These are phyloP conservation scores for Eurystomus gularis DNA, from an alignment of 2,113 vertebrate species.

Conservation along the genomic window DNA sequence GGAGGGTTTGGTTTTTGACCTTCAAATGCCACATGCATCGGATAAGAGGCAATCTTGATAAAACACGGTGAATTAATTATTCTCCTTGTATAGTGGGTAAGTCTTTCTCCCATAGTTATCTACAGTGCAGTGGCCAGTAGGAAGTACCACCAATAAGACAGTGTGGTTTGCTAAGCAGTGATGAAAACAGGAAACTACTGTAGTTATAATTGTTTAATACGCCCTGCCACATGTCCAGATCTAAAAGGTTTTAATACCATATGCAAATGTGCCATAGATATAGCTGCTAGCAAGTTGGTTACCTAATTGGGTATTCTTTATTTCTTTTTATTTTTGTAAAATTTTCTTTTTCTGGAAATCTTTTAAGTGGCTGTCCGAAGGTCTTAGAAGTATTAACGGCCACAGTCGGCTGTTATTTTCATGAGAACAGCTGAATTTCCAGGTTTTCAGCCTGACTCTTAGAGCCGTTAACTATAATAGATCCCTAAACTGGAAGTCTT, in stretches of 20 bases:
- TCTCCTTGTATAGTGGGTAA: conserved; percentile 24
- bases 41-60: conserved; percentile 69
- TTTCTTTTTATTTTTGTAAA: neutral
- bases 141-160: conserved; percentile 60
- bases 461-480: conserved; percentile 17
- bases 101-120: conserved; percentile 64
- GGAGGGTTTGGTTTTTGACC: conserved; percentile 59
- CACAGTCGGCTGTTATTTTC: conserved; percentile 5
- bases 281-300: conserved; percentile 66
- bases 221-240: conserved; percentile 58
- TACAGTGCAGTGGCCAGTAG: conserved; percentile 76
- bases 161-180: conserved; percentile 73
- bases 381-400: neutral
- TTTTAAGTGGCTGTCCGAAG: conserved; percentile 7
- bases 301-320: conserved; percentile 13
- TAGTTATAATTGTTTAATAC: conserved; percentile 57
- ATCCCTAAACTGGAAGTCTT: conserved; percentile 20
- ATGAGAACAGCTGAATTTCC: conserved; percentile 11
- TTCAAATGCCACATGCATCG: conserved; percentile 76
- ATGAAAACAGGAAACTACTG: conserved; percentile 60
- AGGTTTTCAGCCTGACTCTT: conserved; percentile 26
- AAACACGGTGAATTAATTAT: conserved; percentile 62
- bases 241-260: conserved; percentile 50
- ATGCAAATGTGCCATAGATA: conserved; percentile 40
- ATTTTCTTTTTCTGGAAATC: conserved; percentile 1